Evolutionary conservation across 2,888 invertebrate species (phyloP).

Genomic region (Rhimphoctona megacephalus): DNA sequence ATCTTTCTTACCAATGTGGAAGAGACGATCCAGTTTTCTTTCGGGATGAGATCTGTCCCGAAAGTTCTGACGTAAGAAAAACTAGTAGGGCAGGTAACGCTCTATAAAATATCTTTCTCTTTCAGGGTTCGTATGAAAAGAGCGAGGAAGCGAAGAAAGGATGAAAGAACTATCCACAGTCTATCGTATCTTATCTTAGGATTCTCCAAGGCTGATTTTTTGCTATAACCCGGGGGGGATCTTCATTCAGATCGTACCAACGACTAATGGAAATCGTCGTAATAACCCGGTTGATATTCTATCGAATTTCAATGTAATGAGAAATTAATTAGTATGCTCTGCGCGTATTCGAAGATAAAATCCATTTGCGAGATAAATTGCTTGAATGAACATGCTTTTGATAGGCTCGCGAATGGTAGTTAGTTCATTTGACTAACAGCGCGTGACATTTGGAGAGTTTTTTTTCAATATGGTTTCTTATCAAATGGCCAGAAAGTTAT

Average conservation of each 20-base stretch:
- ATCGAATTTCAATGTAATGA: slow-evolving; percentile 18
- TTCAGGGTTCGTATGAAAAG: neutral
- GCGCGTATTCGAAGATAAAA: slow-evolving; percentile 35
- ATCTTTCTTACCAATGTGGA: slow-evolving; percentile 18
- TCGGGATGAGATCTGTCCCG: slow-evolving; percentile 5
- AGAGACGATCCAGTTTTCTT: slow-evolving; percentile 2
- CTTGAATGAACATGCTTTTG: slow-evolving; percentile 4
- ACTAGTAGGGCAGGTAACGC: neutral
- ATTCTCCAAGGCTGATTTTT: neutral
- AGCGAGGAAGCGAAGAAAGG: slow-evolving; percentile 3
- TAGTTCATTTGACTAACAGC: neutral
- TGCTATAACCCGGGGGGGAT: neutral
- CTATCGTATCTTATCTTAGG: neutral
- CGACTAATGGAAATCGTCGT: slow-evolving; percentile 31
- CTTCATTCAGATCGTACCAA: slow-evolving; percentile 7
- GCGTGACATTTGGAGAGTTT: neutral
- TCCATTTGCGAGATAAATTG: slow-evolving; percentile 26
- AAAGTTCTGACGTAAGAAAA: slow-evolving; percentile 34
- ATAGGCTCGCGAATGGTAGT: neutral
- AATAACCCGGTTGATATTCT: slow-evolving; percentile 29
- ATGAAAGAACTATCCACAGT: neutral
- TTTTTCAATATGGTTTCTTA: neutral
- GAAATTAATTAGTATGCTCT: slow-evolving; percentile 52
- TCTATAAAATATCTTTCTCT: slow-evolving; percentile 10
- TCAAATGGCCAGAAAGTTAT: neutral